Evolutionary conservation across 2,797 vertebrate genomes (phyloP).

Genomic region (Zalophus californianus): DNA sequence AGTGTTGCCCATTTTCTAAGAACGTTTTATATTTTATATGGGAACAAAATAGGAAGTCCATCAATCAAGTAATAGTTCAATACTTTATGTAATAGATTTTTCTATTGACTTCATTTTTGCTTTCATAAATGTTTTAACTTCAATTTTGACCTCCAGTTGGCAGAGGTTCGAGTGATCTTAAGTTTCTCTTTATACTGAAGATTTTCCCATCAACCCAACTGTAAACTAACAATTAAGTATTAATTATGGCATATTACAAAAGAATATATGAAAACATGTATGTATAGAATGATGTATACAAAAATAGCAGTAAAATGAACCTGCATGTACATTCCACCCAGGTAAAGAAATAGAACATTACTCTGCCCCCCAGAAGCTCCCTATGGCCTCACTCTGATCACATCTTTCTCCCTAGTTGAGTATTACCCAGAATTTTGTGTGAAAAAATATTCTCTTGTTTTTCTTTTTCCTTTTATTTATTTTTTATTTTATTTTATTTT

Average conservation of each 20-base stretch:
- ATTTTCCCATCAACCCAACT: background rate
- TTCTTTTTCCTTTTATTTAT: background rate
- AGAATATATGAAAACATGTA: background rate
- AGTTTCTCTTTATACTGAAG: background rate
- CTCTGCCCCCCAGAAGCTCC: background rate
- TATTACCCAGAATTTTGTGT: background rate
- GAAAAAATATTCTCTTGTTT: background rate
- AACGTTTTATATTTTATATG: slow-evolving; percentile 15
- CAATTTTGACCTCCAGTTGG: background rate
- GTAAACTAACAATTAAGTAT: background rate
- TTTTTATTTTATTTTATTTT: background rate
- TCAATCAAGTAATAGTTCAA: slow-evolving; percentile 14
- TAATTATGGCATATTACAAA: background rate
- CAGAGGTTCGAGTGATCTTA: background rate
- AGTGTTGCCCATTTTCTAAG: slow-evolving; percentile 30
- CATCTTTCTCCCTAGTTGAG: background rate
- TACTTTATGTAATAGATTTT: slow-evolving; percentile 18
- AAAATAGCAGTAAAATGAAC: background rate
- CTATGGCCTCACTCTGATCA: background rate
- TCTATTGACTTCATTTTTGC: background rate
- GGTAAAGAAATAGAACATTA: background rate
- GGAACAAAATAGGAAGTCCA: slow-evolving; percentile 42
- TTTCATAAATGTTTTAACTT: slow-evolving; percentile 24
- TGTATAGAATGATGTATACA: background rate
- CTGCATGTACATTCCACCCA: background rate